phyloP scores from a whole-genome alignment of 2,888 invertebrate species.

The Megalurothrips usitatus region DNA sequence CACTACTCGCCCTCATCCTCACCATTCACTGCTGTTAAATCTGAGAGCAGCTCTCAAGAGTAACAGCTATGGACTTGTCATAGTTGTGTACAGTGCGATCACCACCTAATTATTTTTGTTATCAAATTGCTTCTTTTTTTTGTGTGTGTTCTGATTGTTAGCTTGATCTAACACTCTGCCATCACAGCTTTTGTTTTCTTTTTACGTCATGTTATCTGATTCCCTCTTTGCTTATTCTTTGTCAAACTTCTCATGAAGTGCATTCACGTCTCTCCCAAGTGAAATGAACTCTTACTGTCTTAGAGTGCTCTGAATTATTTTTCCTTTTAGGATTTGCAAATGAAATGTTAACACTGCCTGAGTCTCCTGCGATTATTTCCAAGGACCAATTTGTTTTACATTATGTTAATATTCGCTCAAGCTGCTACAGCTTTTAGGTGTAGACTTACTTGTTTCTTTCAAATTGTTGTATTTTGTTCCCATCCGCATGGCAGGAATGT shows the following conservation, averaged over 20 bases:
- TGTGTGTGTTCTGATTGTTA: background rate
- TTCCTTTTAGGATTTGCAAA: background rate
- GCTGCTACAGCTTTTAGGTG: background rate
- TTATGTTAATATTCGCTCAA: background rate
- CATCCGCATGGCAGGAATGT: background rate
- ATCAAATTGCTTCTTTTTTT: constrained; percentile 8
- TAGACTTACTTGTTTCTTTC: background rate
- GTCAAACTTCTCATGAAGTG: background rate
- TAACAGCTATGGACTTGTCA: constrained; percentile 19
- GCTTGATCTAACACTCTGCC: background rate
- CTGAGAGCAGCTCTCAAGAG: background rate
- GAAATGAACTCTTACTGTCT: background rate
- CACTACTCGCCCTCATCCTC: constrained; percentile 35
- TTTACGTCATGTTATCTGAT: background rate
- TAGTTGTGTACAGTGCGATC: constrained; percentile 8
- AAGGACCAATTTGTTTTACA: background rate
- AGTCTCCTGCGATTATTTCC: background rate
- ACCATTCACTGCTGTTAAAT: constrained; percentile 17
- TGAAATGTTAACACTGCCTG: background rate
- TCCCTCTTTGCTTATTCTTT: background rate
- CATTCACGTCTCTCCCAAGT: background rate
- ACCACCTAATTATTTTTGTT: background rate
- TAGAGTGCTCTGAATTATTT: background rate
- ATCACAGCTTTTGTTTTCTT: background rate
- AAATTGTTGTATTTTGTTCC: too few species aligned